These are phyloP conservation scores for Calephelis perditalis DNA, from an alignment of 2,888 invertebrate genomes.

Conservation along the genomic window DNA sequence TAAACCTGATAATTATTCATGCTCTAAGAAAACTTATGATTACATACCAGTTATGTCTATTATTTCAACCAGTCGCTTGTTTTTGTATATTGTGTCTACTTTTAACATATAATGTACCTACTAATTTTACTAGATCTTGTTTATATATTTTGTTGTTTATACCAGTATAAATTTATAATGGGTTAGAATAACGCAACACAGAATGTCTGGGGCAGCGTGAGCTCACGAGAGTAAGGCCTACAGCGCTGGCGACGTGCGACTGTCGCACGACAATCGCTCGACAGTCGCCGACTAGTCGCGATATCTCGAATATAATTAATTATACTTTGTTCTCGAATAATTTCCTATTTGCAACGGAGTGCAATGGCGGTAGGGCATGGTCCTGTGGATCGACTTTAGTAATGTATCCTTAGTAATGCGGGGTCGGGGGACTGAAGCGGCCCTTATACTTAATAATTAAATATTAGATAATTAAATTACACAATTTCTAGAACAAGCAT, in stretches of 20 bases:
- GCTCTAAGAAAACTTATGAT: too few relatives aligned
- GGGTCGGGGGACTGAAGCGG: conserved; percentile 2
- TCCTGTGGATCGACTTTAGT: not conserved
- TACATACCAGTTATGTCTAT: too few relatives aligned
- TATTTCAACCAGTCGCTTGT: conserved; percentile 12
- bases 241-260: not conserved
- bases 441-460: conserved; percentile 8
- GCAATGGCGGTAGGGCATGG: conserved; percentile 5
- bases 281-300: not conserved
- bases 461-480: conserved; percentile 10
- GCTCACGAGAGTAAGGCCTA: not conserved
- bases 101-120: too few relatives aligned
- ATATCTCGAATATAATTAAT: conserved; percentile 2
- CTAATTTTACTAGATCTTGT: not conserved
- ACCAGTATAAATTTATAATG: too few relatives aligned
- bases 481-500: conserved; percentile 2
- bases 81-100: not conserved
- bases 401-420: not conserved
- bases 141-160: too few relatives aligned
- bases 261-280: not conserved
- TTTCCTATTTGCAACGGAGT: not conserved
- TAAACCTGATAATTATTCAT: too few relatives aligned
- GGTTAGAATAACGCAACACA: not conserved
- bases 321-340: not conserved
- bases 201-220: conserved; percentile 1